Conservation (phyloP, 2,888 invertebrate species). For the Ametastegia equiseti region DNA sequence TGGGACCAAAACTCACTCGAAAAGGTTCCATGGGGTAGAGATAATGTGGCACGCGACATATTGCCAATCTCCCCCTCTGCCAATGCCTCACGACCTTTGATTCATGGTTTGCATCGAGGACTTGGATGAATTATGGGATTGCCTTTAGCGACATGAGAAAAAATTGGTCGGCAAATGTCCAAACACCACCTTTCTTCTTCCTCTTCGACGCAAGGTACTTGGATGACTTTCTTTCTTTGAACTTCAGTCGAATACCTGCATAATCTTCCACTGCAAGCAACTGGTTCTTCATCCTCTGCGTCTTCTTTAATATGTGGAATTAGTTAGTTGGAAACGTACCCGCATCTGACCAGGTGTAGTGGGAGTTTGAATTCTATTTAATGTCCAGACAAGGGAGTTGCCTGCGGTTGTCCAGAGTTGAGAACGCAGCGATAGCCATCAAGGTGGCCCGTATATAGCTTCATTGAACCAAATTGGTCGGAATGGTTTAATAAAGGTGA, state of each 20-base stretch:
- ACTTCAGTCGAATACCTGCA: background rate
- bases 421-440: constrained; percentile 59
- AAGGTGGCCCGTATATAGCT: constrained; percentile 67
- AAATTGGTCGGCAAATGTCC: background rate
- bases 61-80: constrained; percentile 59
- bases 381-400: constrained; percentile 20
- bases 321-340: constrained; percentile 8
- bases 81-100: background rate
- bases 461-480: constrained; percentile 67
- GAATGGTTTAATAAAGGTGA: constrained; percentile 58
- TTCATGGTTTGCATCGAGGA: background rate
- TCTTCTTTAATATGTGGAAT: background rate
- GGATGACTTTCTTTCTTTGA: background rate
- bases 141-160: constrained; percentile 17
- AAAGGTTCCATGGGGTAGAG: constrained; percentile 37
- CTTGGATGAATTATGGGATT: constrained; percentile 4
- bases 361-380: constrained; percentile 25
- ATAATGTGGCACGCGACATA: constrained; percentile 71
- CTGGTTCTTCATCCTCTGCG: background rate
- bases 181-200: background rate
- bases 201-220: background rate
- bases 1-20: constrained; percentile 33
- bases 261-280: background rate
- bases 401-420: constrained; percentile 48
- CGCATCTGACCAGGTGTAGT: constrained; percentile 42